Percentiles rank a stretch among this genome's conserved stretches.
These are phyloP conservation scores for Protonibea diacanthus DNA, from an alignment of 2,797 vertebrate species.

Conservation along the genomic window DNA sequence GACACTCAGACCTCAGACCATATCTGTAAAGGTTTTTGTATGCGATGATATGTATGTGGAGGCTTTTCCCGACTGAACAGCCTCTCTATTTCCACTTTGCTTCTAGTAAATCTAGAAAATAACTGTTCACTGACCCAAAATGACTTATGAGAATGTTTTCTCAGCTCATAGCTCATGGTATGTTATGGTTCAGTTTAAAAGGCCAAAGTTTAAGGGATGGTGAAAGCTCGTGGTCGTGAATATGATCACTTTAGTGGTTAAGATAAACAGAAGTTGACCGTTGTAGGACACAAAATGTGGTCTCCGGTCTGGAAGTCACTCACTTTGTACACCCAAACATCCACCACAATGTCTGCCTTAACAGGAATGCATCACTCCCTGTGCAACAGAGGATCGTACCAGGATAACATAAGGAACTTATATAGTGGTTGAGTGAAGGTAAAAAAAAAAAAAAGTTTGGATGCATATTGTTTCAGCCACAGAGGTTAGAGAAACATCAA, in stretches of 20 bases:
- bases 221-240: background rate
- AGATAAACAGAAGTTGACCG: background rate
- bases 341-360: background rate
- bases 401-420: background rate
- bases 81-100: background rate
- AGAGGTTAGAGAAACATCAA: background rate
- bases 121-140: background rate
- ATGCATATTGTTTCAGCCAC: constrained; percentile 6
- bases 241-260: background rate
- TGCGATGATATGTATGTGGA: no score
- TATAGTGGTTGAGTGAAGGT: background rate
- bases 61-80: no score
- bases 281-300: background rate
- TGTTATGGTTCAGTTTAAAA: background rate
- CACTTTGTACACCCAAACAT: background rate
- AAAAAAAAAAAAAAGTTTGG: background rate
- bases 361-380: constrained; percentile 7
- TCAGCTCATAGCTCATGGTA: background rate
- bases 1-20: no score
- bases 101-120: no score
- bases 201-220: background rate
- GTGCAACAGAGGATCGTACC: background rate
- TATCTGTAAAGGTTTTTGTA: no score
- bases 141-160: background rate
- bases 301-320: background rate